phyloP scores from a whole-genome alignment of 2,113 vertebrate genomes.

The Actenoides lindsayi region DNA sequence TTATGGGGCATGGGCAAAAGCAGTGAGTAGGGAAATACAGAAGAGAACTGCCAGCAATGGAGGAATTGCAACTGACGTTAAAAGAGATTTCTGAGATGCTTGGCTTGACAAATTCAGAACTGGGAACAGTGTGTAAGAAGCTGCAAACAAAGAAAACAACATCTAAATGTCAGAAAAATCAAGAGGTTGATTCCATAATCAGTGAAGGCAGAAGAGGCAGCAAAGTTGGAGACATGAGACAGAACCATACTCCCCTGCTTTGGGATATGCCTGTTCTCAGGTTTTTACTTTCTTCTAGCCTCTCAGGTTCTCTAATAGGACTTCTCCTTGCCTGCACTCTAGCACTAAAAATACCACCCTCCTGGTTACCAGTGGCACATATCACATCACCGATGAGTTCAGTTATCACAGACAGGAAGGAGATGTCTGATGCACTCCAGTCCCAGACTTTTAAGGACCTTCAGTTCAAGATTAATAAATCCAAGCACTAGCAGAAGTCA shows the following conservation, averaged over 20 bases:
- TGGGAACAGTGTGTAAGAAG: not conserved
- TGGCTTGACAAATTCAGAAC: not conserved
- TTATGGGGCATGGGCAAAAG: not conserved
- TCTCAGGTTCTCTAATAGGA: not conserved
- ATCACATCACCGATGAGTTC: accelerated
- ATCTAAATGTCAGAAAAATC: conserved; percentile 22
- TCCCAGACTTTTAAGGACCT: not conserved
- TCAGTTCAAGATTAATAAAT: not conserved
- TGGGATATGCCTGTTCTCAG: not conserved
- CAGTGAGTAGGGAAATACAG: not conserved
- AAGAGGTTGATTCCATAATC: not conserved
- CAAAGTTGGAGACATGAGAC: accelerated
- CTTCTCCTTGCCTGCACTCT: not conserved
- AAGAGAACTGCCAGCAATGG: not conserved
- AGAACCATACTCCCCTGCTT: not conserved
- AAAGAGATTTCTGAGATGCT: not conserved
- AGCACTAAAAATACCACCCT: not conserved
- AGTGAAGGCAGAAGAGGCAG: not conserved
- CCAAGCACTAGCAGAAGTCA: not conserved
- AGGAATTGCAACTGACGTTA: not conserved
- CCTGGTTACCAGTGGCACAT: not conserved
- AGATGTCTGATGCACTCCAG: not conserved
- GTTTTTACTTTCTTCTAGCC: not conserved
- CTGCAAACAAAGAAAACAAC: not conserved
- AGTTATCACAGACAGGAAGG: not conserved